Conservation (phyloP, 2,113 vertebrate species). For the Mirounga angustirostris region DNA sequence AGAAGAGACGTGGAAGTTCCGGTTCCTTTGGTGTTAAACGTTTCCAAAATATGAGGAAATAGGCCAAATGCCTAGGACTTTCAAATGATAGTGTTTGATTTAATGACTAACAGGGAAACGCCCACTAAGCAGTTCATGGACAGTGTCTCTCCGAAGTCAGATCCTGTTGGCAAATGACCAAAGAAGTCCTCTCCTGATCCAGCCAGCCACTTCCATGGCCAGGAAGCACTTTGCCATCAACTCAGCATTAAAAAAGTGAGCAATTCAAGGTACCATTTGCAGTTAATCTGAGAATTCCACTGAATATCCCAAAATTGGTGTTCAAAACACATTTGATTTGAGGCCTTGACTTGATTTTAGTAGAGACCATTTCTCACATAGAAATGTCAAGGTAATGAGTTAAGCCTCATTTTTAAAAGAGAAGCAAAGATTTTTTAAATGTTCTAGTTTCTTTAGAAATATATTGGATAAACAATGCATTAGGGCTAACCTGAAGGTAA, state of each 20-base stretch:
- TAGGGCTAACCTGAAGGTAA: not conserved
- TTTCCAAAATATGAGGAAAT: conserved; percentile 66
- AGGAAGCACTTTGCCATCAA: conserved; percentile 34
- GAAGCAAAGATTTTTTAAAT: not conserved
- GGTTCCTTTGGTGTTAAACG: conserved; percentile 33
- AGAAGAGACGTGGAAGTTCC: conserved; percentile 43
- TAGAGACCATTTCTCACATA: not conserved
- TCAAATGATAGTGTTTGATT: conserved; percentile 57
- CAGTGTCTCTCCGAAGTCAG: conserved; percentile 33
- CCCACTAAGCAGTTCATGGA: not conserved
- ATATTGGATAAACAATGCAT: not conserved
- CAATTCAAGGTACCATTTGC: not conserved
- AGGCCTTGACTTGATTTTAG: not conserved
- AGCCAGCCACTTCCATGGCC: not conserved
- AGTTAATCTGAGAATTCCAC: not conserved
- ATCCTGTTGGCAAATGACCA: conserved; percentile 50
- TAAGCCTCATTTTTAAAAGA: not conserved
- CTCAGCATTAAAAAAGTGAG: not conserved
- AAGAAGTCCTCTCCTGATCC: not conserved
- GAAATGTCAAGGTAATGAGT: conserved; percentile 4
- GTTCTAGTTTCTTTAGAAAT: conserved; percentile 7
- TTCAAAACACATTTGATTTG: not conserved
- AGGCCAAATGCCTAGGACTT: conserved; percentile 59
- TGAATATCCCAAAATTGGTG: not conserved
- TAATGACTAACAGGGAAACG: conserved; percentile 40